Evolutionary conservation across 2,888 invertebrate genomes (phyloP).

Genomic region (Cataglyphis albicans): DNA sequence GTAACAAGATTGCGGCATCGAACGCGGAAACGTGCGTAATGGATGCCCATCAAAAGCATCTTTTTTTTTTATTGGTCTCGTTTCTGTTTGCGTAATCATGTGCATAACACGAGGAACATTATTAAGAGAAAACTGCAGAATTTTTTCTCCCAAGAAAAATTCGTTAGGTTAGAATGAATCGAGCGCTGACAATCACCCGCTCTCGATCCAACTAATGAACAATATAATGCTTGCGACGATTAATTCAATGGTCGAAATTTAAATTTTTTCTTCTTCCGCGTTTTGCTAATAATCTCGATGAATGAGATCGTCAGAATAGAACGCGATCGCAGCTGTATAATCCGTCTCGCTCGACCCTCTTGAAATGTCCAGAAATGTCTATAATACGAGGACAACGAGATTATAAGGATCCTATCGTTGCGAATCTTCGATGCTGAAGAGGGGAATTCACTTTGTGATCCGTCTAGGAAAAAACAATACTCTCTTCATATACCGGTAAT

Average conservation of each 20-base stretch:
- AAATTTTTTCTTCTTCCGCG: not conserved
- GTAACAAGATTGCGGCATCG: slow-evolving; percentile 28
- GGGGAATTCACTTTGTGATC: slow-evolving; percentile 51
- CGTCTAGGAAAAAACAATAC: slow-evolving; percentile 79
- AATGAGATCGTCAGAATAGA: not conserved
- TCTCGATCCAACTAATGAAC: not conserved
- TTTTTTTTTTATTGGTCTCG: slow-evolving; percentile 39
- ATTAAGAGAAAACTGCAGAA: not conserved
- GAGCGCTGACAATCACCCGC: not conserved
- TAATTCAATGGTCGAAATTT: not conserved
- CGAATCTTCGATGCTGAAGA: slow-evolving; percentile 64
- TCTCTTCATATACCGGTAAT: slow-evolving; percentile 55
- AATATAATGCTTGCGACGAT: slow-evolving; percentile 7
- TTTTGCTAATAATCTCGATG: not conserved
- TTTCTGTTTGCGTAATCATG: slow-evolving; percentile 57
- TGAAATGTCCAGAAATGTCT: not conserved
- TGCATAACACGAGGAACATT: slow-evolving; percentile 73
- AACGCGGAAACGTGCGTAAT: slow-evolving; percentile 49
- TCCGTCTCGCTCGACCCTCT: not conserved
- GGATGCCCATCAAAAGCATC: slow-evolving; percentile 65
- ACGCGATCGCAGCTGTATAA: slow-evolving; percentile 14
- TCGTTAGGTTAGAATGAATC: slow-evolving; percentile 3
- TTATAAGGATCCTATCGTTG: slow-evolving; percentile 60
- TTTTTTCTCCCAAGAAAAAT: slow-evolving; percentile 12
- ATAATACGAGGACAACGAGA: not conserved